Evolutionary conservation across 2,797 vertebrate genomes (phyloP), one percentile per base, ranked within the genome.

Genomic region (Astyanax mexicanus): DNA sequence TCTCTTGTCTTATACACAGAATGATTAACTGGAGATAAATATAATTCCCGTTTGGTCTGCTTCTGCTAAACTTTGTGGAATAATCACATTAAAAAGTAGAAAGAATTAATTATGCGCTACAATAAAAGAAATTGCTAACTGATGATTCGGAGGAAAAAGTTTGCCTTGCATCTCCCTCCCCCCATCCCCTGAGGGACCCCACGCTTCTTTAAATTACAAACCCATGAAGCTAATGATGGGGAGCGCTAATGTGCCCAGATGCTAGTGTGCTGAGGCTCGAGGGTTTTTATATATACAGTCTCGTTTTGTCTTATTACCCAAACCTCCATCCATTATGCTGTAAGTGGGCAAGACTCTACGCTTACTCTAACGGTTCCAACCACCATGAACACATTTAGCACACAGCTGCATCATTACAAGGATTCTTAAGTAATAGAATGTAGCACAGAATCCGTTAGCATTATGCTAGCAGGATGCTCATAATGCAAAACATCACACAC

Each of bases 1-100:
- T 23, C 52, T 55, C 52, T 15, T 29, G 52, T 55, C 44, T 57
- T 19, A 21, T 55, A 58, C 62, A 68, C 58, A 13, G 44, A 71
- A 61, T 79, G 81, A 90, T 88, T 82, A 87, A 79, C 79, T 61
- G 68, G 68, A 86, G 79, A 81, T 68, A 75, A 79, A 84, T 51
- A 19, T 79, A 57, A 51, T 80, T 84, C 72, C 60, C 70, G 58
- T 78, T 61, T 65, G 73, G 62, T 75, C 69, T 55, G 37, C 70
- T 54, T 17, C 70, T 71, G 67, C 74, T 58, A 62, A 80, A 69
- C 72, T 75, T 37, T 73, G 76, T 72, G 74, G 51, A 83, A 80
- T 75, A 72, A 80, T 57, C 52, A 57, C 70, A 64, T 82, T 81
- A 40, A 67, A 65, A 80, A 81, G 49, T 61, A 58, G 58, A 77